A percentile compares a stretch with the other conserved stretches of the same genome.
Conservation (phyloP, 2,888 invertebrate species). For the Drosophila prolongata region DNA sequence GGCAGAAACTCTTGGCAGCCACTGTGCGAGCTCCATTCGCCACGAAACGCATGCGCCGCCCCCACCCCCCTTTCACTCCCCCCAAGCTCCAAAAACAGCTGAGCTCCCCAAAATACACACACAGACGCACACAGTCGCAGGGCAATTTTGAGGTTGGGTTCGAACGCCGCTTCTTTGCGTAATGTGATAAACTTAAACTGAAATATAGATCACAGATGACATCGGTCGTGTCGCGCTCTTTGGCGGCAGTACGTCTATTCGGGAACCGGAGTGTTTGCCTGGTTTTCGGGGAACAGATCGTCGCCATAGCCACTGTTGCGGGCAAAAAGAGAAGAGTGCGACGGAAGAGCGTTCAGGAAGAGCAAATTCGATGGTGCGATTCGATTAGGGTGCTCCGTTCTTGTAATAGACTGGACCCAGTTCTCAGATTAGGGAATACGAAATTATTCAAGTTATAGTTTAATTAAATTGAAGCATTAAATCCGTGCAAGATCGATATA, state of each 20-base stretch:
- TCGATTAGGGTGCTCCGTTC: conserved; percentile 3
- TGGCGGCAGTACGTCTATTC: conserved; percentile 50
- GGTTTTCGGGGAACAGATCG: conserved; percentile 16
- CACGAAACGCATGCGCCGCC: conserved; percentile 46
- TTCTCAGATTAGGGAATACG: background rate
- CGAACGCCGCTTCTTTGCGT: conserved; percentile 49
- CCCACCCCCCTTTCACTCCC: background rate
- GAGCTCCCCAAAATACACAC: conserved; percentile 17
- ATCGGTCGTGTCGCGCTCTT: conserved; percentile 28
- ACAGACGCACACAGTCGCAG: background rate
- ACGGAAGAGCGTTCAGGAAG: conserved; percentile 5
- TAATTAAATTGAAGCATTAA: too few relatives aligned
- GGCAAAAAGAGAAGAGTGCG: conserved; percentile 11
- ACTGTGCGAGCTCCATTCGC: conserved; percentile 39
- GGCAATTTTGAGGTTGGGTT: conserved; percentile 59
- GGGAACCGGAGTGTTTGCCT: conserved; percentile 44
- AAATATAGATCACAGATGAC: conserved; percentile 14
- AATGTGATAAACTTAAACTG: conserved; percentile 46
- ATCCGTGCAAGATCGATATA: too few relatives aligned
- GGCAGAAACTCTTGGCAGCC: conserved; percentile 2
- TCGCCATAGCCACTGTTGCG: conserved; percentile 10
- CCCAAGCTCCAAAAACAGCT: conserved; percentile 50
- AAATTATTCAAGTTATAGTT: too few relatives aligned
- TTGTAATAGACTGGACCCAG: background rate
- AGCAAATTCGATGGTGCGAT: conserved; percentile 20